Percentiles rank a stretch among this genome's conserved stretches.
Conservation (phyloP, 2,113 vertebrate genomes). For the Phylloscopus trochiloides region DNA sequence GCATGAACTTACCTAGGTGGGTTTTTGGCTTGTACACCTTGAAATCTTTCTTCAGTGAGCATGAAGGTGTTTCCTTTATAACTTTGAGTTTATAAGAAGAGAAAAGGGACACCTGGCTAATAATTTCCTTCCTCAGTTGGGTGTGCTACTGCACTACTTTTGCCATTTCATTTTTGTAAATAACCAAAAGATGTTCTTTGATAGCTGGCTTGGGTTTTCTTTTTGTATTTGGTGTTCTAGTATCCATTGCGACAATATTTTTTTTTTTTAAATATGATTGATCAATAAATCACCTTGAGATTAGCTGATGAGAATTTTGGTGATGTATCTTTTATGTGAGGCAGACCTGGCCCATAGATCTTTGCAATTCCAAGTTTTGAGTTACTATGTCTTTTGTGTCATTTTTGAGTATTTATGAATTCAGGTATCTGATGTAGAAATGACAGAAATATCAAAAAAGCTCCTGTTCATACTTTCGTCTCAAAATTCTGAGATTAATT, state of each 20-base stretch:
- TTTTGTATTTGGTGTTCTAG: not conserved
- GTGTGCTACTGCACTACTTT: not conserved
- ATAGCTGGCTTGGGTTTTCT: not conserved
- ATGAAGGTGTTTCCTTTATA: not conserved
- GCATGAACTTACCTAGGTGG: not conserved
- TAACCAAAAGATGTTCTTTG: not conserved
- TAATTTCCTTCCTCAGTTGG: not conserved
- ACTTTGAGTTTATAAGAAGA: not conserved
- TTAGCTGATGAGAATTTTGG: not conserved
- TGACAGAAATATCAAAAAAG: not conserved
- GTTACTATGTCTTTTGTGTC: rapidly evolving
- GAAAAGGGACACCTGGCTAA: not conserved
- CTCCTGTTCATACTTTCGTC: not conserved
- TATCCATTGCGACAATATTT: not conserved
- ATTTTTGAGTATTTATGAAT: not conserved
- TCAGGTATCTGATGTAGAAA: not conserved
- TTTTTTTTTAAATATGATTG: rapidly evolving
- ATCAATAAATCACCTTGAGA: not conserved
- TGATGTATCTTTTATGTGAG: not conserved
- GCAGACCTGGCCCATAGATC: not conserved
- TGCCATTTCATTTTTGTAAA: not conserved
- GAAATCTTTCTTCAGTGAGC: not conserved
- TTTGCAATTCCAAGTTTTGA: not conserved
- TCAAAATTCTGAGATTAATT: not conserved
- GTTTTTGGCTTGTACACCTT: not conserved